A percentile compares a stretch with the other conserved stretches of the same genome.
These are phyloP conservation scores for Protula sp. DNA, from an alignment of 2,888 invertebrate species.

Conservation along the genomic window DNA sequence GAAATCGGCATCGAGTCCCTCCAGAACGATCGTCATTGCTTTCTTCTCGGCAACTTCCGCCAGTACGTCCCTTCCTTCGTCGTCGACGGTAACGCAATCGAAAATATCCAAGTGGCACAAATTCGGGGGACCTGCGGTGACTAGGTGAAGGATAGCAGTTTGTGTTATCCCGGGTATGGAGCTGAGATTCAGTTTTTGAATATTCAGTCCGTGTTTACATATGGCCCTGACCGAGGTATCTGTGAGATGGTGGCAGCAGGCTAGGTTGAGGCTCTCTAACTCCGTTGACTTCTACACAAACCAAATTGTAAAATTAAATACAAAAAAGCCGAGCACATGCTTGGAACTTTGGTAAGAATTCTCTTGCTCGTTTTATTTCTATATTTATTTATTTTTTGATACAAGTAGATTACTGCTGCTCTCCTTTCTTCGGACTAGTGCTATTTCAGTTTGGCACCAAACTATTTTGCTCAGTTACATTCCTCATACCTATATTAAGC, in stretches of 20 bases:
- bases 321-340: too few species aligned
- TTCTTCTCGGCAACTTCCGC: slow-evolving; percentile 25
- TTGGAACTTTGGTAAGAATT: too few species aligned
- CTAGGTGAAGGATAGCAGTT: slow-evolving; percentile 30
- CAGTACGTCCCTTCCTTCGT: slow-evolving; percentile 25
- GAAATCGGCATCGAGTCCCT: slow-evolving; percentile 25
- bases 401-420: too few species aligned
- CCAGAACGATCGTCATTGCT: slow-evolving; percentile 28
- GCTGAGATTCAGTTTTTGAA: slow-evolving; percentile 32
- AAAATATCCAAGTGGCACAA: slow-evolving; percentile 38
- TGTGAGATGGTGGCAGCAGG: slow-evolving; percentile 39
- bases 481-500: too few species aligned
- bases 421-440: too few species aligned
- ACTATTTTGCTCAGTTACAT: too few species aligned
- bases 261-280: slow-evolving; percentile 35
- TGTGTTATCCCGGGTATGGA: slow-evolving; percentile 31
- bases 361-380: too few species aligned
- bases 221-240: slow-evolving; percentile 31
- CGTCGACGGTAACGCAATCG: slow-evolving; percentile 27
- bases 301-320: slow-evolving; percentile 17
- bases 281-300: slow-evolving; percentile 39
- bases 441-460: too few species aligned
- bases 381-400: too few species aligned
- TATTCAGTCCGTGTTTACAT: slow-evolving; percentile 25
- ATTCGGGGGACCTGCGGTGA: slow-evolving; percentile 10